Base-by-base conservation (phyloP, 2,888 invertebrate genomes). In the Ochropleura plecta region DNA sequence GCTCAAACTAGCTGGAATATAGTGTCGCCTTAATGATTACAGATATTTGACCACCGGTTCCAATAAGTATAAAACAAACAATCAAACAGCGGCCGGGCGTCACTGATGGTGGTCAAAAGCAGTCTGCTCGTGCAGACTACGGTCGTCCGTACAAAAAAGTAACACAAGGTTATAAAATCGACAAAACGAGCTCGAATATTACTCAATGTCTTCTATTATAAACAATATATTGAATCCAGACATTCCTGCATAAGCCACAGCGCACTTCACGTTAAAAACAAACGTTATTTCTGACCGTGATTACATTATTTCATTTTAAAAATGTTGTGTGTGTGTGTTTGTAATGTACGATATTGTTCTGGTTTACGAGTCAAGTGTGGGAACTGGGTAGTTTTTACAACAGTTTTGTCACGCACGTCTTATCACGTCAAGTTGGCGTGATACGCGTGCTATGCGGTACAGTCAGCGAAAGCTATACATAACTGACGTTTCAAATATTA, bases 271-370 rank as follows among this genome's bases (percentile, higher is more conserved):
- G 51, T 59, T 63, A 40, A 48, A 63, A 79, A 59, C 55, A 71
- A 60, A 16, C 42, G 53, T 84, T 83, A 75, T 70, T 72, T 85
- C 66, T 46, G 71, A 71, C 74, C 74, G 75, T 77, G 76, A 76
- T 77, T 70, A 44, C 51, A 65, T 67, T 79, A 65, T 65, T 83
- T 68, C 46, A 71, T 71, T 73, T 69, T 78, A 51, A 57, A 79
- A 59, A 44, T 63, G 49, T 57, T 30, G 30, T 30, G 59, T 78
- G 73, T 55, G 60, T n/a, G 49, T 49, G 69, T 69, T 20, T 51
- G 51, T 74, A 69, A 85, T 76, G 20, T 76, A 77, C 63, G n/a
- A 63, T 75, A 75, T 70, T 76, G 75, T 57, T 76, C 60, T 49
- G 62, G 48, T 69, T 76, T 68, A 78, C 73, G 70, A 72, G 42